phyloP scores from a whole-genome alignment of 1,140 invertebrate species.

The Dreissena polymorpha region DNA sequence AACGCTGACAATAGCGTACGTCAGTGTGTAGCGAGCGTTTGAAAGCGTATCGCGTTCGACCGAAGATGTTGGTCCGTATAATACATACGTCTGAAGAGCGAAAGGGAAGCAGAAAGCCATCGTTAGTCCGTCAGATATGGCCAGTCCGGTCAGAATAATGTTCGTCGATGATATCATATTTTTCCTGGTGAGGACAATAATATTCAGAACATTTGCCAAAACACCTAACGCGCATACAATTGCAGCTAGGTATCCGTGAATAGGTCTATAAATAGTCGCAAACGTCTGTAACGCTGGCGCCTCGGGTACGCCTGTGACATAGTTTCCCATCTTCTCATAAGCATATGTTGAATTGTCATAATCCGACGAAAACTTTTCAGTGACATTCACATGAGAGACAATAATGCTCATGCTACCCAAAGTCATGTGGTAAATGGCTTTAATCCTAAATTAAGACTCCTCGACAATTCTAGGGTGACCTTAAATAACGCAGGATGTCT shows the following conservation, averaged over 20 bases:
- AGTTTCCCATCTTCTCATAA: constrained; percentile 58
- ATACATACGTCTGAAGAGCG: constrained; percentile 73
- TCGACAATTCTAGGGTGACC: too few species aligned
- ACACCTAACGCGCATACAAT: constrained; percentile 93
- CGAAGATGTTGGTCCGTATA: constrained; percentile 63
- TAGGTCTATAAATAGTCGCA: constrained; percentile 75
- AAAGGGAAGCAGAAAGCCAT: constrained; percentile 83
- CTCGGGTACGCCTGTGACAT: constrained; percentile 44
- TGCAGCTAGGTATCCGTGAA: constrained; percentile 87
- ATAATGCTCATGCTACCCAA: constrained; percentile 45
- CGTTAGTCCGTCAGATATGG: constrained; percentile 91
- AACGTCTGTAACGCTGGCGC: constrained; percentile 61
- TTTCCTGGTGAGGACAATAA: constrained; percentile 92
- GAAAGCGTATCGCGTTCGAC: constrained; percentile 62
- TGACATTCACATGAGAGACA: constrained; percentile 51
- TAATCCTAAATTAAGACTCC: too few species aligned
- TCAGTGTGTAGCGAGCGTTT: constrained; percentile 72
- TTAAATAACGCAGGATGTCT: too few species aligned
- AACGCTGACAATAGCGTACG: constrained; percentile 84
- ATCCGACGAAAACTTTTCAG: constrained; percentile 15
- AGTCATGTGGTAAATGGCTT: background rate
- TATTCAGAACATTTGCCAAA: constrained; percentile 93
- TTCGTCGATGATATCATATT: constrained; percentile 91
- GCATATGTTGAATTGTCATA: constrained; percentile 48
- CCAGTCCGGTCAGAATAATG: constrained; percentile 90